Base-by-base conservation (phyloP, 2,797 vertebrate species). In the Epinephelus awoara region DNA sequence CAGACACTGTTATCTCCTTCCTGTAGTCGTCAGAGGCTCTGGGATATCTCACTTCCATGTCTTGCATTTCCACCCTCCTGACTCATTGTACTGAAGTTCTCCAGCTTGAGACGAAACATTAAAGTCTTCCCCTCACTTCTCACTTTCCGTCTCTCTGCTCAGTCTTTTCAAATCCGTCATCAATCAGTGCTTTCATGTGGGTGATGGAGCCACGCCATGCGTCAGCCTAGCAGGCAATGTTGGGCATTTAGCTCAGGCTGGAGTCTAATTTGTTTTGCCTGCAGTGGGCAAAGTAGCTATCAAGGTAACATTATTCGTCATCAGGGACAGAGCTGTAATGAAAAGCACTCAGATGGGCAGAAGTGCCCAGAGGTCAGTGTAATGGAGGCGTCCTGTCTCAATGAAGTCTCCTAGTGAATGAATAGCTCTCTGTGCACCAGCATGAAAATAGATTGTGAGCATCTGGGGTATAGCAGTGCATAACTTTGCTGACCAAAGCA, bases 211-310 rank as follows among this genome's bases (percentile, higher is more conserved):
- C 58, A 0, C 51, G 59, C 82, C 88, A 65, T 44, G 72, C 18
- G 15, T 51, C 50, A 29, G 72, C 69, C 77, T 52, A 46, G 65
- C 79, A 27, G 83, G 77, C 67, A 29, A 65, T 1, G 19, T n/a
- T n/a, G 63, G 79, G 75, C 83, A 68, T 87, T 87, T 80, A 79
- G 67, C 79, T 88, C 79, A 25, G 77, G 59, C 73, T 64, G 71
- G 66, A 83, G 78, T 75, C 80, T 90, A 73, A 86, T 93, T 92
- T 90, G 85, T 90, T 93, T 90, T 86, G 82, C 84, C 79, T 75
- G 82, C 78, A 67, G 78, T 75, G 83, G 83, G 77, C 68, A 80
- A 83, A 82, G 86, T 62, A 79, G 88, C 83, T 72, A 83, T 79
- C 59, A 77, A 80, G 81, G 84, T 81, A 88, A 69, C 79, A 51